Conservation (phyloP, 2,888 invertebrate genomes). For the Sinotaia quadrata region DNA sequence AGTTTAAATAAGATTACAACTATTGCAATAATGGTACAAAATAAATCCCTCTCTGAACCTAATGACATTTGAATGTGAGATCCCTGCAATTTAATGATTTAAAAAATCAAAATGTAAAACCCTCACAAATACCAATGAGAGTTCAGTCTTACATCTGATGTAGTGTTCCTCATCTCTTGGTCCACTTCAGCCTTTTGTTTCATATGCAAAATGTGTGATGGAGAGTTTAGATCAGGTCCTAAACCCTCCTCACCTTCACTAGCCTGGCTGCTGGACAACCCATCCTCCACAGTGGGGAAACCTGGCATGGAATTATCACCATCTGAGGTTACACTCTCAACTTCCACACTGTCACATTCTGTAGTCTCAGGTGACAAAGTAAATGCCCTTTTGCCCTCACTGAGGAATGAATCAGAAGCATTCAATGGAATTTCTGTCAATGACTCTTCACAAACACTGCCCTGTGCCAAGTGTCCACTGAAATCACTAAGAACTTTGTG, state of each 20-base stretch:
- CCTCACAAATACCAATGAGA: too few species aligned
- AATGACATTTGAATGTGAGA: too few species aligned
- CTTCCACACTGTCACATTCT: constrained; percentile 91
- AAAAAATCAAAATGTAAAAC: too few species aligned
- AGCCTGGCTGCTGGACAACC: constrained; percentile 92
- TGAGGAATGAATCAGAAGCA: constrained; percentile 72
- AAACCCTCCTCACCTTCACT: constrained; percentile 83
- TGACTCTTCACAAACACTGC: constrained; percentile 65
- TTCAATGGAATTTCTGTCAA: constrained; percentile 73
- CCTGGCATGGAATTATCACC: constrained; percentile 60
- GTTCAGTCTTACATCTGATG: constrained; percentile 4
- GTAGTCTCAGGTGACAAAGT: constrained; percentile 93
- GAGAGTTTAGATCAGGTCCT: constrained; percentile 78
- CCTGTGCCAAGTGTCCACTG: constrained; percentile 37
- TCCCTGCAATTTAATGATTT: too few species aligned
- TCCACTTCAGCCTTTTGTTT: constrained; percentile 70
- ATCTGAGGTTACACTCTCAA: constrained; percentile 77
- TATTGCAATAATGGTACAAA: too few species aligned
- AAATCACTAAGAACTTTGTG: constrained; percentile 45
- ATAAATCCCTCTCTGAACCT: too few species aligned
- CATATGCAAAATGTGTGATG: constrained; percentile 76
- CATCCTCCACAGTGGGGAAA: constrained; percentile 95
- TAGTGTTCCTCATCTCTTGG: constrained; percentile 38
- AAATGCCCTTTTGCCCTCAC: constrained; percentile 82
- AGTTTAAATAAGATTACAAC: too few species aligned